These are phyloP conservation scores for Copsychus sechellarum DNA, from an alignment of 2,113 vertebrate species.

Conservation along the genomic window DNA sequence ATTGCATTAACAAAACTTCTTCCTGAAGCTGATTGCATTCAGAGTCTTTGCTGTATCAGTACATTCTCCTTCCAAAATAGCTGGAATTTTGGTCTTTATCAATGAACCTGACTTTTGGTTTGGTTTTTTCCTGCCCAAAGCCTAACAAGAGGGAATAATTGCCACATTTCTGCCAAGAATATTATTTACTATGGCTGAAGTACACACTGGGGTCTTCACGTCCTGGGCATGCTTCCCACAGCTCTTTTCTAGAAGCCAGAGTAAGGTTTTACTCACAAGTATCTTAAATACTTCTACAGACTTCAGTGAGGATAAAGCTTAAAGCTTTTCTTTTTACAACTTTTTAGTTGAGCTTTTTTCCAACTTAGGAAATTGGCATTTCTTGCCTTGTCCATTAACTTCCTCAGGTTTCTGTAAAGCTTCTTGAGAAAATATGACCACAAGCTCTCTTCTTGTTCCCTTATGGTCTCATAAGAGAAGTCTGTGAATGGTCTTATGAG, in stretches of 20 bases:
- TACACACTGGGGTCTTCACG: not conserved
- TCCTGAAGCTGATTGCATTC: not conserved
- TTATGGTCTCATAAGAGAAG: not conserved
- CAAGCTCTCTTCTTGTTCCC: not conserved
- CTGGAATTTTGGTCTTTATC: not conserved
- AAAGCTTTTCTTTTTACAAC: not conserved
- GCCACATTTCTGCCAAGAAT: not conserved
- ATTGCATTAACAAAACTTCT: not conserved
- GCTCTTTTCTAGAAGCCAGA: not conserved
- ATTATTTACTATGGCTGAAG: not conserved
- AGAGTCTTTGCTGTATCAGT: not conserved
- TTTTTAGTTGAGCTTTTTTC: not conserved
- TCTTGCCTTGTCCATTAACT: not conserved
- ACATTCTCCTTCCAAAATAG: not conserved
- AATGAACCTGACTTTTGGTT: not conserved
- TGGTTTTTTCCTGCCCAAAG: not conserved
- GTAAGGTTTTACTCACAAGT: not conserved
- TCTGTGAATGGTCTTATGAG: not conserved
- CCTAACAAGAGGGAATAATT: not conserved
- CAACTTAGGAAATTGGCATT: not conserved
- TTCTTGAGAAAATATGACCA: not conserved
- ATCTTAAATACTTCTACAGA: not conserved
- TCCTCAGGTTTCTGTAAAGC: not conserved
- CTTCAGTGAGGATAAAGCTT: not conserved
- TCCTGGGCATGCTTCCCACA: not conserved